Percentiles rank a stretch among this genome's conserved stretches.
Conservation (phyloP, 2,797 vertebrate species). For the Gallinago stenura region DNA sequence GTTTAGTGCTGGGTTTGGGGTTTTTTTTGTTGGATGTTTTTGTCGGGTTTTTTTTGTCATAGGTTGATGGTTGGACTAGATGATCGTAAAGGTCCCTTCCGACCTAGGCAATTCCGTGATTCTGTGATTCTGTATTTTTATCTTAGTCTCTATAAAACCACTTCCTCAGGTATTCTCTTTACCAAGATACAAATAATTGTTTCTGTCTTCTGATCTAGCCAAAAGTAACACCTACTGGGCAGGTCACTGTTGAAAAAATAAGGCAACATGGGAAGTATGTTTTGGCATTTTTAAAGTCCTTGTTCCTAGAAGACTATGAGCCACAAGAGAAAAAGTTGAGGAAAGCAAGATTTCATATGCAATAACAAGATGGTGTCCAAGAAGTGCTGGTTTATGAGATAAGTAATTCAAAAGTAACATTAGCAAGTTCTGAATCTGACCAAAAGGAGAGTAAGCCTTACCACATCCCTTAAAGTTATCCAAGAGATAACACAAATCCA, state of each 20-base stretch:
- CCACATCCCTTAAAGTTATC: background rate
- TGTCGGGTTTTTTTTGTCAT: too few species aligned
- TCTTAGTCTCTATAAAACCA: background rate
- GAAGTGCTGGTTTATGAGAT: background rate
- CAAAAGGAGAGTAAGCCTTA: background rate
- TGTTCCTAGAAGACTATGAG: background rate
- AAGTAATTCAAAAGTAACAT: background rate
- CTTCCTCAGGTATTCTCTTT: background rate
- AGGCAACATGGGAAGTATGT: rapidly evolving
- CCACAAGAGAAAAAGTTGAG: background rate
- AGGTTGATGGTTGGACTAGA: too few species aligned
- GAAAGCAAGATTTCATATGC: background rate
- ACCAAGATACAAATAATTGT: background rate
- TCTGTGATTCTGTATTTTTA: background rate
- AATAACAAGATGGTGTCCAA: background rate
- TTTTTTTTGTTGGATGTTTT: too few species aligned
- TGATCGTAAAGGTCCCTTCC: too few species aligned
- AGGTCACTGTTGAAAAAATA: background rate
- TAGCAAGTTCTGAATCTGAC: background rate
- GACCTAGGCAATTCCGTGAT: too few species aligned
- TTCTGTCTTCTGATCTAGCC: background rate
- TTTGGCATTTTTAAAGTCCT: background rate
- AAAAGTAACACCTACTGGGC: background rate
- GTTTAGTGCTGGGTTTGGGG: too few species aligned
- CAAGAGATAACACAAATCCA: background rate